Evolutionary conservation across 2,888 invertebrate genomes (phyloP).

Genomic region (Agriopis aurantiaria): DNA sequence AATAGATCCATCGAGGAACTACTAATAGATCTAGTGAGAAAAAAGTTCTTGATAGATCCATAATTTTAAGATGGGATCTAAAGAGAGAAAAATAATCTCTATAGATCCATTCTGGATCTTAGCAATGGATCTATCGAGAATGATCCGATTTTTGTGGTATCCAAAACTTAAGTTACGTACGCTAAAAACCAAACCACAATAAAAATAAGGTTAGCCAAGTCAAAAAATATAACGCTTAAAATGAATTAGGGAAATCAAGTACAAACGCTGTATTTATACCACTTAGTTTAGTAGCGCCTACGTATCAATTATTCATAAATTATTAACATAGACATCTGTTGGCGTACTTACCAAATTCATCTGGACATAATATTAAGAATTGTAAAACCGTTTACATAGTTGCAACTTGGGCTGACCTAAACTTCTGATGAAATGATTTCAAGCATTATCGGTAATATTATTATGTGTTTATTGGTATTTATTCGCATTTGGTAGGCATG

Average conservation of each 20-base stretch:
- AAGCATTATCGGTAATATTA: not conserved
- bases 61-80: no score
- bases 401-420: conserved; percentile 23
- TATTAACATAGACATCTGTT: conserved; percentile 21
- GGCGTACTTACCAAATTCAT: not conserved
- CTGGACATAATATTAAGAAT: no score
- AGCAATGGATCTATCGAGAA: no score
- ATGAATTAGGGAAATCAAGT: not conserved
- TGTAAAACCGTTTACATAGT: conserved; percentile 23
- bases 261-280: conserved; percentile 2
- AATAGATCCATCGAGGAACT: no score
- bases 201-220: no score
- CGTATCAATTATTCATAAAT: conserved; percentile 27
- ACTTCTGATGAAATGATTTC: conserved; percentile 17
- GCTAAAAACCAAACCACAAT: no score
- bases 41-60: no score
- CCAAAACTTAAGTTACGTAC: no score
- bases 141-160: no score
- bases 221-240: not conserved
- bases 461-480: not conserved
- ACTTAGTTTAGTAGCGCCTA: not conserved
- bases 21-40: no score
- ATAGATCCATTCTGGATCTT: no score
- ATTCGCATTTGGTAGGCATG: not conserved
- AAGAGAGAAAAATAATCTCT: no score